These are phyloP conservation scores for Tolmerus cingulatus DNA, from an alignment of 2,888 invertebrate species.

Conservation along the genomic window DNA sequence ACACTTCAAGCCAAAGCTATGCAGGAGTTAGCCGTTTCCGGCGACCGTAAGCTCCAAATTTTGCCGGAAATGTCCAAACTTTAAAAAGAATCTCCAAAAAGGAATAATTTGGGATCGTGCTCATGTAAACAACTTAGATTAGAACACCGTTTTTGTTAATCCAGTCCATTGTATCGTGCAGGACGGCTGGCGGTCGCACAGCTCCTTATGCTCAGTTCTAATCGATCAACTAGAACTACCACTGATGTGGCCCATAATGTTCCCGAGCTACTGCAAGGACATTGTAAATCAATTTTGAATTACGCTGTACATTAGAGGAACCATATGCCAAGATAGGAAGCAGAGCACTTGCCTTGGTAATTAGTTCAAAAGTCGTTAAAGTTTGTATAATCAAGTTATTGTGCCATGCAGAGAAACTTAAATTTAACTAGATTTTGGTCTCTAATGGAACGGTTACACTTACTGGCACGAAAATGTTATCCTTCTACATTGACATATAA, in stretches of 20 bases:
- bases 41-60: background rate
- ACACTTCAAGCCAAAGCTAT: background rate
- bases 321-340: background rate
- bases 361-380: background rate
- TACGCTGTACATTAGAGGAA: background rate
- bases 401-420: background rate
- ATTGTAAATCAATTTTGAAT: background rate
- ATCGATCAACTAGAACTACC: background rate
- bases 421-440: background rate
- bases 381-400: background rate
- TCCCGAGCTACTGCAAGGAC: background rate
- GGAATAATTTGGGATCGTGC: background rate
- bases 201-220: background rate
- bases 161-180: background rate
- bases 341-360: background rate
- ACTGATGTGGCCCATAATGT: background rate
- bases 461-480: background rate
- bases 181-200: background rate
- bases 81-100: background rate
- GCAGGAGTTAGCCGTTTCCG: background rate
- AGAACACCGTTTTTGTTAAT: background rate
- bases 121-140: background rate
- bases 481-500: no score
- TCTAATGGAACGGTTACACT: background rate
- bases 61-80: background rate